Percentiles rank a stretch among this genome's conserved stretches.
These are phyloP conservation scores for Drosophila dives DNA, from an alignment of 2,888 invertebrate genomes.

Conservation along the genomic window DNA sequence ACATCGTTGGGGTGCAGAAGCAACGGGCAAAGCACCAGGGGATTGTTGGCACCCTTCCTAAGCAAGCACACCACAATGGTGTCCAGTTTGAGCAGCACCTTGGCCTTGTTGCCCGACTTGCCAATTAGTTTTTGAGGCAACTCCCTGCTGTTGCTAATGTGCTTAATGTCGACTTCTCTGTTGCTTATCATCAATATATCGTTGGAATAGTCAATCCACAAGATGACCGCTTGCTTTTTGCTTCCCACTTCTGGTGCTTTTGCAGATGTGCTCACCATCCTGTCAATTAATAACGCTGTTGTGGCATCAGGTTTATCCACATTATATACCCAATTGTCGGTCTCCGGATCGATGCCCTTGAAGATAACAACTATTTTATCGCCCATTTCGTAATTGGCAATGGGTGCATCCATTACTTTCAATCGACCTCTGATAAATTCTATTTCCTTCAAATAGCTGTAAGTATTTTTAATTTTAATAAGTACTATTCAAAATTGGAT, in stretches of 20 bases:
- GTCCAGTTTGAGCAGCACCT: constrained; percentile 86
- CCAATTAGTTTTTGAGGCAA: constrained; percentile 77
- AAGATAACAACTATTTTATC: constrained; percentile 84
- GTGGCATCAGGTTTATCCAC: constrained; percentile 82
- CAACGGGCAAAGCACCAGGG: constrained; percentile 87
- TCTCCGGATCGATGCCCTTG: constrained; percentile 74
- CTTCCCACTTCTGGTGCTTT: constrained; percentile 82
- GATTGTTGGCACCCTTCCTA: constrained; percentile 85
- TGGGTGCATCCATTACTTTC: no score
- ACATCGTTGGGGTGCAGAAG: constrained; percentile 87
- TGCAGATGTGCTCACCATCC: constrained; percentile 79
- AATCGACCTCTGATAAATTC: no score
- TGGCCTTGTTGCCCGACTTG: constrained; percentile 84
- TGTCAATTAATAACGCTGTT: constrained; percentile 84
- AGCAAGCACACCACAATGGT: constrained; percentile 86
- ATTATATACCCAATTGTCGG: constrained; percentile 83
- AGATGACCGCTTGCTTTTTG: constrained; percentile 85
- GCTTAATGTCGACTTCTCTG: constrained; percentile 72
- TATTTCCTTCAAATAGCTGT: constrained; percentile 84
- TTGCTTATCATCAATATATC: constrained; percentile 81
- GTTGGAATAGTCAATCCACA: constrained; percentile 86
- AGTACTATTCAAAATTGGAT: not conserved
- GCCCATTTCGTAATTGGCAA: constrained; percentile 84
- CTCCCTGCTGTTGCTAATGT: constrained; percentile 63
- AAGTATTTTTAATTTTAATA: constrained; percentile 1